phyloP scores from a whole-genome alignment of 35 echinoderm and acorn worm genomes.

The Apostichopus californicus region DNA sequence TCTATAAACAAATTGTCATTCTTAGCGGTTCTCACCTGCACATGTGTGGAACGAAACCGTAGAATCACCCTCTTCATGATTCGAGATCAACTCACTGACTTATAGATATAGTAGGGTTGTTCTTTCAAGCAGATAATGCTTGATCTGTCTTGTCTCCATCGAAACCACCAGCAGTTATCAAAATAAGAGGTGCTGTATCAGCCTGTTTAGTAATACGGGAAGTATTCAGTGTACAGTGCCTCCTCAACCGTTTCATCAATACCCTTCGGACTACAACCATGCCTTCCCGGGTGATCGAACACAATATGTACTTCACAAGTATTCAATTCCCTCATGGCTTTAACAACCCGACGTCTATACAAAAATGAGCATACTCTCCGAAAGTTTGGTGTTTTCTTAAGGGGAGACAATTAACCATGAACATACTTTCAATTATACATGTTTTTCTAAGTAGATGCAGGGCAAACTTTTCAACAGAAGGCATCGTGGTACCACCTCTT shows the following conservation, averaged over 20 bases:
- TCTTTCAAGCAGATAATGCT: not conserved
- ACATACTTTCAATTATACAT: constrained; percentile 58
- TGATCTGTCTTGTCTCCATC: constrained; percentile 47
- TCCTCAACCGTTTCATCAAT: constrained; percentile 21
- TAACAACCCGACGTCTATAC: not conserved
- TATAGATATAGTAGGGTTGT: not conserved
- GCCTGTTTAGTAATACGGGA: not conserved
- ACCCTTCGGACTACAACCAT: constrained; percentile 60
- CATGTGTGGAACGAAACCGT: no score
- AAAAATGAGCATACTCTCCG: constrained; percentile 23
- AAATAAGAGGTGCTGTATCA: not conserved
- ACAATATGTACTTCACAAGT: constrained; percentile 48
- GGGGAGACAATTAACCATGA: constrained; percentile 7
- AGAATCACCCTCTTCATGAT: not conserved
- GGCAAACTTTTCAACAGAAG: constrained; percentile 10
- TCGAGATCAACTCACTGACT: constrained; percentile 44
- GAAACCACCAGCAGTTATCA: constrained; percentile 25
- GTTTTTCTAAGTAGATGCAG: not conserved
- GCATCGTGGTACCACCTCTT: constrained; percentile 32
- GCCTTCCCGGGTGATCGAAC: constrained; percentile 54
- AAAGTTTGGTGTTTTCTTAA: constrained; percentile 34
- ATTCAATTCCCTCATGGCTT: constrained; percentile 7
- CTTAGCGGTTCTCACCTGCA: no score
- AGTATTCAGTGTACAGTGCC: not conserved
- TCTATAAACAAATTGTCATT: no score